Evolutionary conservation across 2,113 vertebrate genomes (phyloP).

Genomic region (Aythya baeri): DNA sequence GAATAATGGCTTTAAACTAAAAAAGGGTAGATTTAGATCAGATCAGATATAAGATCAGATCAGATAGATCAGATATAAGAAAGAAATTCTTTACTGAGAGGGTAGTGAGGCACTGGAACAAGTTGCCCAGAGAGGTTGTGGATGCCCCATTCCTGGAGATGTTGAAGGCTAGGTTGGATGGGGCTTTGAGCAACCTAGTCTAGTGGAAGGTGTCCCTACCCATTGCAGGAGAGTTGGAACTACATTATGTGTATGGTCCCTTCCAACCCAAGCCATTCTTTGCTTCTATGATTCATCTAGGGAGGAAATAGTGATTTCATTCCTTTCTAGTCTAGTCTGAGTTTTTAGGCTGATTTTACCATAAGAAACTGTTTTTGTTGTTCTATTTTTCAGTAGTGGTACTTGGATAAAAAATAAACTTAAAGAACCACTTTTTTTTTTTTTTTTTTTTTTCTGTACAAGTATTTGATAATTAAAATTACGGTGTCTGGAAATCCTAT

Average conservation of each 20-base stretch:
- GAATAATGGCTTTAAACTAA: too few relatives aligned
- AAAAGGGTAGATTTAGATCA: too few relatives aligned
- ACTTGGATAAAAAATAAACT: neutral
- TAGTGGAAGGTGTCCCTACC: neutral
- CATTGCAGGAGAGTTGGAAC: neutral
- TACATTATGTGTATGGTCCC: too few relatives aligned
- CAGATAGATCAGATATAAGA: too few relatives aligned
- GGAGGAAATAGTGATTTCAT: neutral
- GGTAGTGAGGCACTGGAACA: too few relatives aligned
- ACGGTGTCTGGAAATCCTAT: neutral
- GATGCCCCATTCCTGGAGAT: too few relatives aligned
- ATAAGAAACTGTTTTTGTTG: neutral
- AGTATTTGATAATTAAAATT: neutral
- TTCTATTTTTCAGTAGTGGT: neutral
- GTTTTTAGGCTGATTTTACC: neutral
- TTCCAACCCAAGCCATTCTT: too few relatives aligned
- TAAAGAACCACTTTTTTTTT: neutral
- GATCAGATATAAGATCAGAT: too few relatives aligned
- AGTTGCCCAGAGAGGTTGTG: too few relatives aligned
- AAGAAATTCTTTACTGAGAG: too few relatives aligned
- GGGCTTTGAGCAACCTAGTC: too few relatives aligned
- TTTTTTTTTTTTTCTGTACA: neutral
- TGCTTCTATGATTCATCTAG: neutral
- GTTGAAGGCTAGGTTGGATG: too few relatives aligned
- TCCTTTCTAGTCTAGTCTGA: neutral